Conservation (phyloP, 1,140 invertebrate genomes). For the Drosophila sturtevanti region DNA sequence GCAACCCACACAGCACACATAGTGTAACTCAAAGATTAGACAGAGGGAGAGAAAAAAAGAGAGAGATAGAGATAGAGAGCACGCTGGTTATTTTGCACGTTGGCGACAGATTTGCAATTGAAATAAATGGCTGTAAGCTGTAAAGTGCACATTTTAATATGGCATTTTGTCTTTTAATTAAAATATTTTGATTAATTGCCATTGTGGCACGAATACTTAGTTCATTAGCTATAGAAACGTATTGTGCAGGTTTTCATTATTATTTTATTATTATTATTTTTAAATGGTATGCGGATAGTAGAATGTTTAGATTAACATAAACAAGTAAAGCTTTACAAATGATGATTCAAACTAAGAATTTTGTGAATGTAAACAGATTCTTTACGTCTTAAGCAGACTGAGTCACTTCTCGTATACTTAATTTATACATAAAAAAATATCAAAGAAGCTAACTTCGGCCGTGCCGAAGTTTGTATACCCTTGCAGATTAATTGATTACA, state of each 20-base stretch:
- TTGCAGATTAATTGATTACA: too few relatives aligned
- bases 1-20: conserved; percentile 48
- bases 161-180: conserved; percentile 77
- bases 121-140: conserved; percentile 61
- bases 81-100: conserved; percentile 64
- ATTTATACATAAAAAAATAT: too few relatives aligned
- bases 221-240: conserved; percentile 59
- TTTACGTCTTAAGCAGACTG: too few relatives aligned
- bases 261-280: background rate
- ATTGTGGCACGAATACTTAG: conserved; percentile 52
- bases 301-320: conserved; percentile 15
- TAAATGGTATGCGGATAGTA: background rate
- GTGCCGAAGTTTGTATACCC: too few relatives aligned
- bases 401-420: too few relatives aligned
- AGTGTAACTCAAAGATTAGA: conserved; percentile 27
- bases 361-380: too few relatives aligned
- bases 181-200: conserved; percentile 68
- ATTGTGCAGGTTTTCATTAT: conserved; percentile 22
- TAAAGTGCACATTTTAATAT: conserved; percentile 75
- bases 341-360: conserved; percentile 8
- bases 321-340: background rate
- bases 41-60: background rate
- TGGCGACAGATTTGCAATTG: conserved; percentile 66
- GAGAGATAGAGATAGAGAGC: background rate
- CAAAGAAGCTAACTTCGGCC: too few relatives aligned